Base-by-base conservation (phyloP, 2,113 vertebrate genomes). In the Lepisosteus oculatus region DNA sequence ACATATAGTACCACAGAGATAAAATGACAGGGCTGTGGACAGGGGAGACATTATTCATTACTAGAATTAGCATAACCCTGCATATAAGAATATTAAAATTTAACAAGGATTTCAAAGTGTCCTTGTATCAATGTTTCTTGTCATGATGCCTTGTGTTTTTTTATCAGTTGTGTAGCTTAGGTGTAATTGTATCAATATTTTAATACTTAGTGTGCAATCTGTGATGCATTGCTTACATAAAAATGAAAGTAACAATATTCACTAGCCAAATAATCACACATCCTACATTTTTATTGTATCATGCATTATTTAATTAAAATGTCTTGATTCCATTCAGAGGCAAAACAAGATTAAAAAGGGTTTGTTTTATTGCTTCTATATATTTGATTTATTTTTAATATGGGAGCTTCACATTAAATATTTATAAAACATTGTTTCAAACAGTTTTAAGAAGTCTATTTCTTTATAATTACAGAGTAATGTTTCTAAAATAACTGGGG, bases 341-440 rank as follows among this genome's bases (percentile, higher is more conserved):
- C 88, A 89, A 92, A 89, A 86, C 85, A 89, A 88, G 91, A 93
- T 93, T 94, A 92, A 93, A 94, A 94, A 89, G 89, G 87, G 86
- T 92, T 91, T 90, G 81, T 85, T 91, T 91, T 92, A 92, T 90
- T 90, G 90, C 87, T 92, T 92, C 89, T 92, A 92, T 92, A 91
- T 93, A 91, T 94, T 92, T 94, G 91, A 94, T 93, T 92, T 93
- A 92, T 87, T 91, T 84, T 91, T 92, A 91, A 89, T 91, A 92
- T 91, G 88, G 93, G 93, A 91, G 90, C 78, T 91, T 91, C 93
- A 86, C 90, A 95, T 95, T 95, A 95, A 93, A 89, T 94, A 94
- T 93, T 92, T 92, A 95, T 94, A 91, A 92, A 81, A 85, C 88
- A 91, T 89, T 85, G 83, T 83, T 92, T 93, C 85, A 90, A 92